Percentiles rank a stretch among this genome's conserved stretches.
Evolutionary conservation across 2,113 vertebrate genomes (phyloP).

Genomic region (Genyomyrus donnyi): DNA sequence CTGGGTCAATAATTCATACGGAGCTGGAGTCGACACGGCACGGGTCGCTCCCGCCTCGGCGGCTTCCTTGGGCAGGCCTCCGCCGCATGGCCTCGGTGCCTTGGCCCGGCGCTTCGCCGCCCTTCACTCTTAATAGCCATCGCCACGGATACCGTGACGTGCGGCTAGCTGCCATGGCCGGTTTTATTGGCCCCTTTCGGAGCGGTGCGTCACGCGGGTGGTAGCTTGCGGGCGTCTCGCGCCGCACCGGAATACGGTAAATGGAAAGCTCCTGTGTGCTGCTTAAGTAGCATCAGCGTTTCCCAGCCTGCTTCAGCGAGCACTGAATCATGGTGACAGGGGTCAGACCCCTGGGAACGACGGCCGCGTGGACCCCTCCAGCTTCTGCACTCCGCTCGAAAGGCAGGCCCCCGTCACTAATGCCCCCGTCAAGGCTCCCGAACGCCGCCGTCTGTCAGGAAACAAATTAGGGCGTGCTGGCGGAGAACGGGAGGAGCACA

Average conservation of each 20-base stretch:
- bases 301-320: not conserved
- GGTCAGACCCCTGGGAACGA: slow-evolving; percentile 1
- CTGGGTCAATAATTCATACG: slow-evolving; percentile 67
- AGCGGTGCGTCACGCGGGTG: not conserved
- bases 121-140: not conserved
- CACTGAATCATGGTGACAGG: slow-evolving; percentile 3
- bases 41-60: slow-evolving; percentile 28
- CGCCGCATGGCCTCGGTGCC: not conserved
- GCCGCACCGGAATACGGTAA: not conserved
- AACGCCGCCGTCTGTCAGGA: slow-evolving; percentile 15
- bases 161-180: not conserved
- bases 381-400: not conserved
- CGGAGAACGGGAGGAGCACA: not conserved
- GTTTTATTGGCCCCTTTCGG: not conserved
- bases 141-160: not conserved
- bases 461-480: slow-evolving; percentile 35
- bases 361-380: not conserved
- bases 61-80: not conserved
- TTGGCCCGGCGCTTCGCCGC: not conserved
- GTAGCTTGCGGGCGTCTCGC: not conserved
- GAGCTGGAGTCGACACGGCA: slow-evolving; percentile 35
- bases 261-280: not conserved
- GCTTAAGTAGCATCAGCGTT: not conserved
- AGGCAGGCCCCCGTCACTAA: not conserved
- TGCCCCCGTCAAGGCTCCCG: not conserved